Conservation (phyloP, 2,888 invertebrate species). For the Adela reaumurella region DNA sequence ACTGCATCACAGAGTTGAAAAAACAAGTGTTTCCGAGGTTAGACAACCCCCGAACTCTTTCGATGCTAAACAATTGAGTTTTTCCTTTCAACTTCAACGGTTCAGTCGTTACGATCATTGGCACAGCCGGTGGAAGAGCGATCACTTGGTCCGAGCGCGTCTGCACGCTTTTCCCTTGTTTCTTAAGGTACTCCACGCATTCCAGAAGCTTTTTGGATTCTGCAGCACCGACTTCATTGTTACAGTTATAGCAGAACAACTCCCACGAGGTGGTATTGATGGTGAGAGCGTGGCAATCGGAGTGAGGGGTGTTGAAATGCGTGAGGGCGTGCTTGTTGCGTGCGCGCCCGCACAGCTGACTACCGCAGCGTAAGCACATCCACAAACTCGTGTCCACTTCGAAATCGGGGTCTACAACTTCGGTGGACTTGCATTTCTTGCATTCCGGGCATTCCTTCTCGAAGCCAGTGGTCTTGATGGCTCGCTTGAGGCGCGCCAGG, state of each 20-base stretch:
- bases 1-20: conserved; percentile 95
- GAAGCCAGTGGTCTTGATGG: conserved; percentile 49
- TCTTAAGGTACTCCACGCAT: conserved; percentile 70
- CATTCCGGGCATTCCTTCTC: conserved; percentile 58
- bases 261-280: conserved; percentile 69
- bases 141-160: not conserved
- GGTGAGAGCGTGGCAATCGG: conserved; percentile 71
- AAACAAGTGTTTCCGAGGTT: conserved; percentile 97
- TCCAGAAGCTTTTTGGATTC: conserved; percentile 67
- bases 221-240: conserved; percentile 61
- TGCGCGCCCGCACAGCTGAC: conserved; percentile 69
- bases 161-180: conserved; percentile 26
- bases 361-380: conserved; percentile 81
- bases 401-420: conserved; percentile 39
- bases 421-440: conserved; percentile 42
- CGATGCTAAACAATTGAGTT: conserved; percentile 29
- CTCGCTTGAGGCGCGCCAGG: conserved; percentile 55
- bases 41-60: conserved; percentile 71
- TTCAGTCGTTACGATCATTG: not conserved
- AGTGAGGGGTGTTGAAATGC: conserved; percentile 72
- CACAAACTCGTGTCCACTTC: conserved; percentile 59
- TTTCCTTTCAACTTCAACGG: conserved; percentile 32
- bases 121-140: not conserved
- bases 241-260: conserved; percentile 79
- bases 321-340: conserved; percentile 67